A percentile compares a stretch with the other conserved stretches of the same genome.
Evolutionary conservation across 1,140 invertebrate genomes (phyloP).

Genomic region (Dreissena polymorpha): DNA sequence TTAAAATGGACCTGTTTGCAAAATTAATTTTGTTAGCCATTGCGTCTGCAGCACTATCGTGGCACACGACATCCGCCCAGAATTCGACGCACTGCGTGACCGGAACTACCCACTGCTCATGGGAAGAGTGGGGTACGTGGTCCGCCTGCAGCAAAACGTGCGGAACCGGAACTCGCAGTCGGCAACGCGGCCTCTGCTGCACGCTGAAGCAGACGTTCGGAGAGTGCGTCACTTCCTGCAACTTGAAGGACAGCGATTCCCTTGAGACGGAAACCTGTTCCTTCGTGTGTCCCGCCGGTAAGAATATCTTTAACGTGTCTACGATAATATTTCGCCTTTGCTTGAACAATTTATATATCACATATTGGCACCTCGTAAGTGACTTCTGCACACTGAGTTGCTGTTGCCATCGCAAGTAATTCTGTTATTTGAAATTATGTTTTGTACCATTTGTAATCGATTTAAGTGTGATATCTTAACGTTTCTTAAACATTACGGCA

Average conservation of each 20-base stretch:
- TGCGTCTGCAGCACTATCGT: too few species aligned
- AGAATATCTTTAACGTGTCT: not conserved
- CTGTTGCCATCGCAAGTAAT: too few species aligned
- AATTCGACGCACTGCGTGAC: not conserved
- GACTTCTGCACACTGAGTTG: too few species aligned
- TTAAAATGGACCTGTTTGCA: too few species aligned
- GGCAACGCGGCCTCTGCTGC: conserved; percentile 41
- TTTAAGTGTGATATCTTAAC: too few species aligned
- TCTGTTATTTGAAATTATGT: too few species aligned
- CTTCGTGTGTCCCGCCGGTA: conserved; percentile 37
- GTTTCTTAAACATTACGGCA: too few species aligned
- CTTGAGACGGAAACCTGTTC: not conserved
- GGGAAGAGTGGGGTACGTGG: conserved; percentile 46
- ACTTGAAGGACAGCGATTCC: not conserved
- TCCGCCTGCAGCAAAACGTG: conserved; percentile 41
- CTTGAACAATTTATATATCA: not conserved
- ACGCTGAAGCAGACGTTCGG: conserved; percentile 3
- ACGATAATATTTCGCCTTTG: not conserved
- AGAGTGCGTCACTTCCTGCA: conserved; percentile 10
- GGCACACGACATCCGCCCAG: not conserved
- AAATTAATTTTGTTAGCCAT: too few species aligned
- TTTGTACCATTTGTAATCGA: too few species aligned
- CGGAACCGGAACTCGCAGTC: conserved; percentile 16
- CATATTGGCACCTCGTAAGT: not conserved
- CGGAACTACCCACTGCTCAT: conserved; percentile 8